Base-by-base conservation (phyloP, 2,113 vertebrate species). In the Brienomyrus brachyistius region DNA sequence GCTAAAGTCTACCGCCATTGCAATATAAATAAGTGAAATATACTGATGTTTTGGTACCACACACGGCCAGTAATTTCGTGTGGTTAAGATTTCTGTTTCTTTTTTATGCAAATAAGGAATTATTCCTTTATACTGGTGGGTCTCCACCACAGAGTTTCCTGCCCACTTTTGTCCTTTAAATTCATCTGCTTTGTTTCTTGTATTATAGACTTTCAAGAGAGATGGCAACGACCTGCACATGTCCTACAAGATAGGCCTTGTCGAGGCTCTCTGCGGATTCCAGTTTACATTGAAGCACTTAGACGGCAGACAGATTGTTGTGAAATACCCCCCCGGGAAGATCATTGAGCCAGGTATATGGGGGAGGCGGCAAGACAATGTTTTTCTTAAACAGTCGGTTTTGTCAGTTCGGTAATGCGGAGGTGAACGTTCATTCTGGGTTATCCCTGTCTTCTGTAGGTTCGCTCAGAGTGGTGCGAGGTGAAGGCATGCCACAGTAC, bases 401-500 rank as follows among this genome's bases (percentile, higher is more conserved):
- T 43, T 80, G 3, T 19, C 31, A 17, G 35, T 80, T 19, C 6
- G 15, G 31, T 43, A 5, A 23, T 31, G 40, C 23, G 50, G 23
- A 47, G 19, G 10, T 82, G 43, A 62, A 6, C 2, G 27, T 54
- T 21, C 5, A 27, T 31, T 6, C 50, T 35, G 80, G 15, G 35
- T 23, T 23, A 0, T 27, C 43, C 40, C n/a, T 45, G 23, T 91
- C 50, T 43, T 87, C 47, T 91, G 11, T 93, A 99, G 98, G 98
- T 31, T 97, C 95, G 93, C 94, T 98, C 90, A 96, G 97, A 54
- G 96, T 99, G 85, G 98, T 99, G 90, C 95, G 97, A 92, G 98
- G 97, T 82, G 98, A 99, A 94, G 98, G 98, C 91, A 99, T 99
- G 98, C 98, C 98, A 52, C 98, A 99, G 89, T 99, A 99, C 92